Evolutionary conservation across 2,888 invertebrate species (phyloP).

Genomic region (Coelinius sp.): DNA sequence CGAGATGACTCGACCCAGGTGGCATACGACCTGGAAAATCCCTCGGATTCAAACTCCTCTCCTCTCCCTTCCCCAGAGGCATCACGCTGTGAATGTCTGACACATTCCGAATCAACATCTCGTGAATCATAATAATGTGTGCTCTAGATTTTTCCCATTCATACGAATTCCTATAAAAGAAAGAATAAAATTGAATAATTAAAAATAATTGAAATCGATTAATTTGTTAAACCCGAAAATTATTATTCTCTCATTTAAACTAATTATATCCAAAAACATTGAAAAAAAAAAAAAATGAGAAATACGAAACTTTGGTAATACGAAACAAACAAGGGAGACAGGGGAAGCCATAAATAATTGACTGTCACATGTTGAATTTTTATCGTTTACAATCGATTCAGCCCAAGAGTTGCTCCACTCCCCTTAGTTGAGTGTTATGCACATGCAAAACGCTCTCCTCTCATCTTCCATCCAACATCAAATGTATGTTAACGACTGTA

Average conservation of each 20-base stretch:
- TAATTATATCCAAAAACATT: background rate
- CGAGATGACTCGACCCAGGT: conserved; percentile 33
- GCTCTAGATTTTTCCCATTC: conserved; percentile 18
- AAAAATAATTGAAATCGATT: too few species aligned
- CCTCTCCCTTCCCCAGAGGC: background rate
- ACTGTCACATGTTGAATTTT: conserved; percentile 28
- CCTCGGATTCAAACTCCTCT: background rate
- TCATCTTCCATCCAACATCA: conserved; percentile 19
- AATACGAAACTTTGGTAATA: conserved; percentile 11
- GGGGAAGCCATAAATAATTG: conserved; percentile 36
- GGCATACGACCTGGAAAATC: conserved; percentile 21
- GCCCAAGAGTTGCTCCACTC: conserved; percentile 17
- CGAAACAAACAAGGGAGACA: conserved; percentile 6
- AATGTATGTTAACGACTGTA: too few species aligned
- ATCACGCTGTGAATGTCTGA: conserved; percentile 23
- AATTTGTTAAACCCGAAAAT: too few species aligned
- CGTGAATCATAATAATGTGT: background rate
- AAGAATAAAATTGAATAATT: too few species aligned
- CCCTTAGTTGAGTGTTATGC: conserved; percentile 10
- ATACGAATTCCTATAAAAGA: background rate
- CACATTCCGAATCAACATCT: background rate
- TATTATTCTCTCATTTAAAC: conserved; percentile 11
- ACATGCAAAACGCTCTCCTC: background rate
- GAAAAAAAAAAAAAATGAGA: background rate
- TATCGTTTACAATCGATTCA: conserved; percentile 37